Base-by-base conservation (phyloP, 2,113 vertebrate species). In the Eonycteris spelaea region DNA sequence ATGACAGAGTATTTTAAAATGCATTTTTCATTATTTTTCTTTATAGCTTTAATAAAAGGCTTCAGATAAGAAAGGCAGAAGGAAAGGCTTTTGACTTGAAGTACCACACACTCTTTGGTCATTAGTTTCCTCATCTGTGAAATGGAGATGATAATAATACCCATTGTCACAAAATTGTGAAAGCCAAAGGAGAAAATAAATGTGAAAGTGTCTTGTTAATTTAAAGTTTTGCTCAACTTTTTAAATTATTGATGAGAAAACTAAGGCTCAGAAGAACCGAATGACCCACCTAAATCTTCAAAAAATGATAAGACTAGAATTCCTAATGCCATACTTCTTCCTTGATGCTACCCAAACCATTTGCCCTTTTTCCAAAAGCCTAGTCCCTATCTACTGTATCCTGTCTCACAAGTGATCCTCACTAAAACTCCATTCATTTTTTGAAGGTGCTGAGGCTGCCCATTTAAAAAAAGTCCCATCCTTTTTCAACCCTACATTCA, bases 1-100 rank as follows among this genome's bases (percentile, higher is more conserved):
- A 80, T 5, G 24, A 71, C 68, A 85, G 59, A 80, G 3, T 45
- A 48, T 89, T 89, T 91, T 77, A 45, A 92, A 90, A 94, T 30
- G 2, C 12, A 38, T 38, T 57, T 55, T 59, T 61, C 59, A 80
- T 90, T 65, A 38, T 74, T 86, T 59, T 82, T 74, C 57, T 85
- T 70, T 26, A 21, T 43, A n/a, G 26, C 10, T 65, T 74, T 67
- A 87, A 84, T n/a, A 30, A 55, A 63, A 79, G 2, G 14, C 33
- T 53, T 57, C 55, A 24, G 24, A 78, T 73, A 96, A 63, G 6
- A 9, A 61, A 40, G 28, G 6, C 45, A 75, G 16, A 45, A 33
- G 11, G 6, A 93, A 6, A 87, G 3, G 0, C 6, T 22, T 77
- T 74, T 10, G 33, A 57, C 12, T 79, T 87, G n/a, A 38, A 86